These are phyloP conservation scores for Salticus scenicus DNA, from an alignment of 2,888 invertebrate species.

Conservation along the genomic window DNA sequence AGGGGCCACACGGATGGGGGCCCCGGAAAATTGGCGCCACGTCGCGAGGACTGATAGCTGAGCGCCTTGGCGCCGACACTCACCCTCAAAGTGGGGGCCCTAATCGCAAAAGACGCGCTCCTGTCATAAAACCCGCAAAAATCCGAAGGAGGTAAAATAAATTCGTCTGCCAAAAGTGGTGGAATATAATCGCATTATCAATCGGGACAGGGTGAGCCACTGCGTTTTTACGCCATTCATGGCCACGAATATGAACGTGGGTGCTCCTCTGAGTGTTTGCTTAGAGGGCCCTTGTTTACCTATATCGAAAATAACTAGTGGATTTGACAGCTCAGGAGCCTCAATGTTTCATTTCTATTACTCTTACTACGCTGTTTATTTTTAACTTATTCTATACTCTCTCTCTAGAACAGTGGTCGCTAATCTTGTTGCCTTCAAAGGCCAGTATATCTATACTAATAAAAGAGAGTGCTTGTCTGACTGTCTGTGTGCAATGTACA, in stretches of 20 bases:
- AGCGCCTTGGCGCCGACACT: conserved; percentile 32
- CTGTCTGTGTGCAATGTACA: no score
- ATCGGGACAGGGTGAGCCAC: not conserved
- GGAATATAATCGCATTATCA: conserved; percentile 40
- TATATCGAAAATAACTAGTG: no score
- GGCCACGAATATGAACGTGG: not conserved
- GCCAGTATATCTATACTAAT: no score
- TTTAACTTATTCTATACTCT: no score
- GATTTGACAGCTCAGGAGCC: no score
- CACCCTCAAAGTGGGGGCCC: conserved; percentile 28
- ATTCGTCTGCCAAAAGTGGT: conserved; percentile 25
- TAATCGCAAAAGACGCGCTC: not conserved
- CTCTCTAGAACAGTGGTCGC: no score
- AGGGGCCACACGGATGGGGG: not conserved
- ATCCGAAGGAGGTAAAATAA: conserved; percentile 57
- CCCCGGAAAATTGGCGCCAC: conserved; percentile 25
- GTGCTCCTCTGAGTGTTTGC: no score
- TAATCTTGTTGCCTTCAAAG: no score
- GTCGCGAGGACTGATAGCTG: not conserved
- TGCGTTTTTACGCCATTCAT: conserved; percentile 5
- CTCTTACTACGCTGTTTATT: no score
- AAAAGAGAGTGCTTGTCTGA: no score
- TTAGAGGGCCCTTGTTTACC: no score
- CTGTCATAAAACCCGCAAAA: conserved; percentile 21
- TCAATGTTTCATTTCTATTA: no score